These are phyloP conservation scores for Cyphomyrus plagiostoma DNA, from an alignment of 2,113 vertebrate genomes.

Conservation along the genomic window DNA sequence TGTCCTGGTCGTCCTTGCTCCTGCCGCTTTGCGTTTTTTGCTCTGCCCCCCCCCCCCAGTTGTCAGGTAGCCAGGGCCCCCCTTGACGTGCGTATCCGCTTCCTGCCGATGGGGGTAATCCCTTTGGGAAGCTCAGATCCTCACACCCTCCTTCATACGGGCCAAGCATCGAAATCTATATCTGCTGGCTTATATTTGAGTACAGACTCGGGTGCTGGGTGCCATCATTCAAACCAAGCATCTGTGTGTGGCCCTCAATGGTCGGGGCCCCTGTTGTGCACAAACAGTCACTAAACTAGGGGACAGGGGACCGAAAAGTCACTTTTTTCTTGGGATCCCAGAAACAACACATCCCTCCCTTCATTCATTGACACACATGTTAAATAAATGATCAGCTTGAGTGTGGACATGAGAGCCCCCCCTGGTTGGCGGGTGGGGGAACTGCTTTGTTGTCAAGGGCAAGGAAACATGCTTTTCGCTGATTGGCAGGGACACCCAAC, in stretches of 20 bases:
- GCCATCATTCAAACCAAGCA: not conserved
- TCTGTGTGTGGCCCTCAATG: not conserved
- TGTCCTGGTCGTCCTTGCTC: not conserved
- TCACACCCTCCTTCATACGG: not conserved
- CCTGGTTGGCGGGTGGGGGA: not conserved
- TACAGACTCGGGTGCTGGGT: not conserved
- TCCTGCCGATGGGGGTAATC: not conserved
- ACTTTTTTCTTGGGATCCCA: not conserved
- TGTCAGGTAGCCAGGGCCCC: not conserved
- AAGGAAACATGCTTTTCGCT: not conserved
- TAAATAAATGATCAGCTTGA: not conserved
- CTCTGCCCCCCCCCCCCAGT: not conserved
- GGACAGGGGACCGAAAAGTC: not conserved
- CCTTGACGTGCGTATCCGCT: not conserved
- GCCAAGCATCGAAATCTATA: not conserved
- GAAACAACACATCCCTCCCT: not conserved
- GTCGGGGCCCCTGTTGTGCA: not conserved
- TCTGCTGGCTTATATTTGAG: not conserved
- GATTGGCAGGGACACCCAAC: not conserved
- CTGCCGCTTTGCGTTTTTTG: not conserved
- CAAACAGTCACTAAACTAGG: not conserved
- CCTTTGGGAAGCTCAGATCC: not conserved
- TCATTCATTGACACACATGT: too few relatives aligned
- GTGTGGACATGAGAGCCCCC: not conserved
- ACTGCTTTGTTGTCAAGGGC: not conserved